phyloP scores from a whole-genome alignment of 1,140 invertebrate species.

The Anastrepha ludens region DNA sequence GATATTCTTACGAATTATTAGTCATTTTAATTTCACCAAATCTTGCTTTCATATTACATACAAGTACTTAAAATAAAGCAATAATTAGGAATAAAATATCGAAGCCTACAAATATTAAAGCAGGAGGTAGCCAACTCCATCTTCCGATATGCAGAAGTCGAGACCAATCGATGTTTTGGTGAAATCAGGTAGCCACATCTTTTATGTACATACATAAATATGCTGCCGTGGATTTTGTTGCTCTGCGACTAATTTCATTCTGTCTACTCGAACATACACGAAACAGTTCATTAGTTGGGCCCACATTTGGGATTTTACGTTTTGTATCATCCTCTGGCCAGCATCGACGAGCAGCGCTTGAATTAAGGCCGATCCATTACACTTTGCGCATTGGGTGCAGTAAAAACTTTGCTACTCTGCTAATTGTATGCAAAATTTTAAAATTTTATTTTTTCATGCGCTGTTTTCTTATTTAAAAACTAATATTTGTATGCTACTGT shows the following conservation, averaged over 20 bases:
- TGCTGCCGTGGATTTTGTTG: background rate
- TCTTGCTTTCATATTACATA: no score
- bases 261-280: background rate
- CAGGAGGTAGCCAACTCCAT: background rate
- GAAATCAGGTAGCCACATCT: background rate
- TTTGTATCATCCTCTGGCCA: background rate
- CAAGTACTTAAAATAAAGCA: no score
- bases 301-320: background rate
- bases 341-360: slow-evolving; percentile 13
- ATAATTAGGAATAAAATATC: no score
- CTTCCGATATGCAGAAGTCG: slow-evolving; percentile 25
- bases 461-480: slow-evolving; percentile 53
- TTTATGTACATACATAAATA: background rate
- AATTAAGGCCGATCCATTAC: slow-evolving; percentile 6
- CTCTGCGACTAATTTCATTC: background rate
- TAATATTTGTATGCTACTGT: slow-evolving; percentile 53
- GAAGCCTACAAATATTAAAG: no score
- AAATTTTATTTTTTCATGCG: slow-evolving; percentile 44
- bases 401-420: slow-evolving; percentile 47
- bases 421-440: slow-evolving; percentile 43
- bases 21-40: no score
- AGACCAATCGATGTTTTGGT: slow-evolving; percentile 46
- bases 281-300: slow-evolving; percentile 10
- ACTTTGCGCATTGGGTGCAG: slow-evolving; percentile 42
- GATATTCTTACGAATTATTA: no score